Percentiles rank a stretch among this genome's conserved stretches.
These are phyloP conservation scores for Solea senegalensis DNA, from an alignment of 2,113 vertebrate species.

Conservation along the genomic window DNA sequence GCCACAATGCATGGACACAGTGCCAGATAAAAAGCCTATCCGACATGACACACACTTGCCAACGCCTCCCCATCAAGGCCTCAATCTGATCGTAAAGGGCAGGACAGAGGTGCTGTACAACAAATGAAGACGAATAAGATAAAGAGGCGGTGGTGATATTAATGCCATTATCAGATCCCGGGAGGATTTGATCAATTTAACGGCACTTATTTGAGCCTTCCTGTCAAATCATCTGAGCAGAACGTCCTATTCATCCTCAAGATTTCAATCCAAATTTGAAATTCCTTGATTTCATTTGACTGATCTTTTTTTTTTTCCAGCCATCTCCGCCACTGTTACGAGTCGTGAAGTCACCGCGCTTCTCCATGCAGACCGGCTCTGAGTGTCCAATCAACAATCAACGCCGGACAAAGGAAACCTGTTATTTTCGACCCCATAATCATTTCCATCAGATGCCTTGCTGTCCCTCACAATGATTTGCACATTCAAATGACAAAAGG, in stretches of 20 bases:
- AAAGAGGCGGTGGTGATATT: slow-evolving; percentile 59
- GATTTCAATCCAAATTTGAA: slow-evolving; percentile 44
- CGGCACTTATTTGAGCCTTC: slow-evolving; percentile 2
- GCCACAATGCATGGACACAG: slow-evolving; percentile 69
- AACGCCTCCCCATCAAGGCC: slow-evolving; percentile 69
- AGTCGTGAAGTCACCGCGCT: slow-evolving; percentile 59
- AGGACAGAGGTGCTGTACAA: slow-evolving; percentile 57
- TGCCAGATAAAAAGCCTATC: slow-evolving; percentile 77
- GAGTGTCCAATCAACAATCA: slow-evolving; percentile 85
- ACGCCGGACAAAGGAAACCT: slow-evolving; percentile 71
- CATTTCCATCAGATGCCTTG: slow-evolving; percentile 79
- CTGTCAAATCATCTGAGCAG: slow-evolving; percentile 40
- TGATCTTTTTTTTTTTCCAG: slow-evolving; percentile 39
- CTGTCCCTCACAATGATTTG: slow-evolving; percentile 69
- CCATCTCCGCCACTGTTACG: slow-evolving; percentile 52
- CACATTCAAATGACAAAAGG: slow-evolving; percentile 73
- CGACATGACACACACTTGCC: slow-evolving; percentile 69
- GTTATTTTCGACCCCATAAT: slow-evolving; percentile 84
- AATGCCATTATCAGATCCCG: slow-evolving; percentile 53
- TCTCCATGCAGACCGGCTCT: slow-evolving; percentile 60
- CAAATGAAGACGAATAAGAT: slow-evolving; percentile 76
- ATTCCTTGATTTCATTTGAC: slow-evolving; percentile 42
- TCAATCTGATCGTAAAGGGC: slow-evolving; percentile 68
- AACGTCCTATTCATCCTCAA: slow-evolving; percentile 39
- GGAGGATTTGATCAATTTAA: slow-evolving; percentile 58